phyloP scores from a whole-genome alignment of 1,140 invertebrate species.

The Carcinoscorpius rotundicauda region DNA sequence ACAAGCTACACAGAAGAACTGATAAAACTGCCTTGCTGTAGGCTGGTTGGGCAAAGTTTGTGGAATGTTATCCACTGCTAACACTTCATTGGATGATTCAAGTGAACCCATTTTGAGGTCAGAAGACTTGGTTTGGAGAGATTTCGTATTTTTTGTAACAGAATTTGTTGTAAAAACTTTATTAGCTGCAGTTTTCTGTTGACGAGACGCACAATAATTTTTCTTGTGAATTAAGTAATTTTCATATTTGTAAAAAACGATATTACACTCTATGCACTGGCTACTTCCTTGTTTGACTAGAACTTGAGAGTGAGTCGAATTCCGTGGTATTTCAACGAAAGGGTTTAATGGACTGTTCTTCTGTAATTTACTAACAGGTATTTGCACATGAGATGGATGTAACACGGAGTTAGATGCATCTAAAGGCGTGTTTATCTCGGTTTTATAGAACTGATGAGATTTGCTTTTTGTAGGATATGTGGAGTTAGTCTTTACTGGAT shows the following conservation, averaged over 20 bases:
- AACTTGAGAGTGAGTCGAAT: constrained; percentile 15
- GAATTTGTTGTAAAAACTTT: not conserved
- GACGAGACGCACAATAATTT: constrained; percentile 64
- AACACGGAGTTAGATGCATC: no score
- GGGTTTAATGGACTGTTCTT: no score
- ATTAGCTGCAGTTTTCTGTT: not conserved
- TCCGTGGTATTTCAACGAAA: no score
- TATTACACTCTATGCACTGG: constrained; percentile 91
- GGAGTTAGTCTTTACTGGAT: no score
- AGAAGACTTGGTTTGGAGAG: not conserved
- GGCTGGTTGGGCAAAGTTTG: no score
- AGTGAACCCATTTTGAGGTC: not conserved
- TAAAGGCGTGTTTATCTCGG: no score
- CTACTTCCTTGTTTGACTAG: constrained; percentile 51
- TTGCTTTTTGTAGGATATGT: no score
- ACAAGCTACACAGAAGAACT: constrained; percentile 74
- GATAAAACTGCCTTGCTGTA: constrained; percentile 20
- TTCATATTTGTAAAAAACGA: constrained; percentile 91
- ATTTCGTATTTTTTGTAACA: not conserved
- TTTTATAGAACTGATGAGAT: no score
- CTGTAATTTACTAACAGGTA: no score
- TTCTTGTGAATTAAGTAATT: constrained; percentile 89
- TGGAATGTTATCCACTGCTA: not conserved
- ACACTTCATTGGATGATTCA: not conserved
- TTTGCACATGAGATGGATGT: no score